phyloP scores from a whole-genome alignment of 2,888 invertebrate genomes.

The Parelbella ahira region DNA sequence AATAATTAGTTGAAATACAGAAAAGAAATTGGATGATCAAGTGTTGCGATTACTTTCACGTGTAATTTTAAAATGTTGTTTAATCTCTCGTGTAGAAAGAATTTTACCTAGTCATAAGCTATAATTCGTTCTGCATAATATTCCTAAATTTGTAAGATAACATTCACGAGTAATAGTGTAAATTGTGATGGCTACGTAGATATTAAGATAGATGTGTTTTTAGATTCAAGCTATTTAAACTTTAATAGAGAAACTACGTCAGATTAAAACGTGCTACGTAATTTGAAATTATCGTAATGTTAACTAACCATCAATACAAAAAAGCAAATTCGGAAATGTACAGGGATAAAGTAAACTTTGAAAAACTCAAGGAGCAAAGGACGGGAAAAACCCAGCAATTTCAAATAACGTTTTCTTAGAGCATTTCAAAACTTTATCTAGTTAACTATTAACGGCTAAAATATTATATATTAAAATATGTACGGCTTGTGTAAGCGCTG shows the following conservation, averaged over 20 bases:
- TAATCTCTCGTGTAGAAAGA: slow-evolving; percentile 64
- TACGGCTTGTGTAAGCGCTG: slow-evolving; percentile 66
- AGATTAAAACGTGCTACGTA: slow-evolving; percentile 12
- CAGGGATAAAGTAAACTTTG: slow-evolving; percentile 69
- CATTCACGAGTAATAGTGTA: slow-evolving; percentile 50
- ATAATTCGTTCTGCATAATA: slow-evolving; percentile 61
- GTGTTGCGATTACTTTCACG: slow-evolving; percentile 13
- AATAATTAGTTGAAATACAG: slow-evolving; percentile 14
- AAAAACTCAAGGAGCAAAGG: slow-evolving; percentile 5
- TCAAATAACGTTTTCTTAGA: slow-evolving; percentile 37
- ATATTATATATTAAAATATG: slow-evolving; percentile 36
- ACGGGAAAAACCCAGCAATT: slow-evolving; percentile 4
- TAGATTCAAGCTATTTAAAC: slow-evolving; percentile 31
- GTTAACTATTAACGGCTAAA: slow-evolving; percentile 24
- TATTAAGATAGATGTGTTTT: slow-evolving; percentile 38
- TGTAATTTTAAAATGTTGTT: slow-evolving; percentile 36
- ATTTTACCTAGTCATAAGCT: slow-evolving; percentile 78
- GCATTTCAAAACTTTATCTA: slow-evolving; percentile 36
- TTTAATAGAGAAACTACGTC: slow-evolving; percentile 14
- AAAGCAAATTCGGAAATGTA: slow-evolving; percentile 78
- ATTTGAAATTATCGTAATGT: slow-evolving; percentile 30
- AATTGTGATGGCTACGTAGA: slow-evolving; percentile 54
- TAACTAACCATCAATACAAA: slow-evolving; percentile 40
- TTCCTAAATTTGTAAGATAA: slow-evolving; percentile 59
- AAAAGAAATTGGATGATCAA: slow-evolving; percentile 8